Evolutionary conservation across 2,797 vertebrate species (phyloP), one percentile per base, ranked within the genome.

Genomic region (Brachyrhaphis roseni): DNA sequence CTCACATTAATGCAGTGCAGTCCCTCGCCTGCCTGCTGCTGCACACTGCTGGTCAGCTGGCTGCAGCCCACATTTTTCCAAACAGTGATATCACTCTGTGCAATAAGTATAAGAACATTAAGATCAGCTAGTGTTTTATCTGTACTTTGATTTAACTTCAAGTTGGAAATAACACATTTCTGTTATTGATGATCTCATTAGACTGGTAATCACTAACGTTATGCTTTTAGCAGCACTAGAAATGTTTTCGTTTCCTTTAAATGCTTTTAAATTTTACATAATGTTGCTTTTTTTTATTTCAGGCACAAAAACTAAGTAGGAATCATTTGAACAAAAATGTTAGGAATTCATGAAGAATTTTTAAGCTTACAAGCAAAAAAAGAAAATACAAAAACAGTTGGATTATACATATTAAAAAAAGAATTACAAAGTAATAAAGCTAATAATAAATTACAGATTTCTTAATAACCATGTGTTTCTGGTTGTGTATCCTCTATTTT

Each of bases 401-500:
- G 8, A 15, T 51, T 34, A 34, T 13, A 68, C 34, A 13, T 45
- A 18, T 13, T 39, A 45, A 12, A 28, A 31, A 70, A 43, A 28
- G 10, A 36, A 20, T 36, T 39, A 39, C 16, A 66, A 64, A 66
- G 10, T 20, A 36, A 36, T 39, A 68, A 68, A 68, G 16, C 16
- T 20, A 36, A 36, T 34, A 36, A 3, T 18, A 64, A 64, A 64
- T 20, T 36, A 8, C 6, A 36, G 31, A 75, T 3, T 28, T 41
- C 8, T n/a, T 20, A 72, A 53, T 23, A 20, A 7, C 31, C 23
- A 70, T 46, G 5, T 16, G 43, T 41, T 68, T 74, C 41, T 47
- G 26, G 3, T 6, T 68, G 20, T 59, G 39, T 15, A 39, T 4
- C 20, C 31, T n/a, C 20, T 16, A 84, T 86, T 71, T 90, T 83